Conservation (phyloP, 2,888 invertebrate genomes). For the Hydropsyche betteni region DNA sequence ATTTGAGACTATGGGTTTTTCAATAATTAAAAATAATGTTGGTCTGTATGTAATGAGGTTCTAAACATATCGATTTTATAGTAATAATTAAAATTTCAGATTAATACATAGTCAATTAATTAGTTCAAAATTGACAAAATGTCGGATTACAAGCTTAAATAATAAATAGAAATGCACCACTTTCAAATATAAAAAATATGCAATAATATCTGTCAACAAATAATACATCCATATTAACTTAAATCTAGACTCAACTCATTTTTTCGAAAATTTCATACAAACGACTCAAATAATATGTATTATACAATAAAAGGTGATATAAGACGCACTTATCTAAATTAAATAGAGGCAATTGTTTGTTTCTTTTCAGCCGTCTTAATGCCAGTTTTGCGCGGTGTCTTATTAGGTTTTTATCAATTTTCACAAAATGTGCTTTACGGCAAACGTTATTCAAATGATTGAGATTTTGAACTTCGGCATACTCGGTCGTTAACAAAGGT, state of each 20-base stretch:
- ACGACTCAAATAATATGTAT: background rate
- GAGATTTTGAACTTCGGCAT: conserved; percentile 62
- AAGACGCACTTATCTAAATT: conserved; percentile 62
- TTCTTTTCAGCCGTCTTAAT: conserved; percentile 60
- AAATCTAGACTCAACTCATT: background rate
- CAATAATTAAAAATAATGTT: too few species aligned
- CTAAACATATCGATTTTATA: too few species aligned
- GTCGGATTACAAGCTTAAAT: background rate
- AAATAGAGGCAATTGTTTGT: conserved; percentile 61
- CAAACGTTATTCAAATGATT: conserved; percentile 61
- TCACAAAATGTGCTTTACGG: conserved; percentile 57
- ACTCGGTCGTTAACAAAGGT: conserved; percentile 59
- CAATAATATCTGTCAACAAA: background rate
- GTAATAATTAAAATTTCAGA: too few species aligned
- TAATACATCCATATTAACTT: conserved; percentile 2
- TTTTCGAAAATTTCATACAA: background rate
- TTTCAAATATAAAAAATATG: too few species aligned
- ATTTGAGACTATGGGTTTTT: too few species aligned
- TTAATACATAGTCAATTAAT: too few species aligned
- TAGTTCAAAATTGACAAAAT: too few species aligned
- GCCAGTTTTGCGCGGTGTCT: conserved; percentile 60
- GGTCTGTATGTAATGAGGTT: too few species aligned
- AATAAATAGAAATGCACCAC: background rate
- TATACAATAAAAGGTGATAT: background rate
- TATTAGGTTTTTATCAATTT: conserved; percentile 56